A percentile compares a stretch with the other conserved stretches of the same genome.
Evolutionary conservation across 2,113 vertebrate species (phyloP).

Genomic region (Neodon shergylaensis): DNA sequence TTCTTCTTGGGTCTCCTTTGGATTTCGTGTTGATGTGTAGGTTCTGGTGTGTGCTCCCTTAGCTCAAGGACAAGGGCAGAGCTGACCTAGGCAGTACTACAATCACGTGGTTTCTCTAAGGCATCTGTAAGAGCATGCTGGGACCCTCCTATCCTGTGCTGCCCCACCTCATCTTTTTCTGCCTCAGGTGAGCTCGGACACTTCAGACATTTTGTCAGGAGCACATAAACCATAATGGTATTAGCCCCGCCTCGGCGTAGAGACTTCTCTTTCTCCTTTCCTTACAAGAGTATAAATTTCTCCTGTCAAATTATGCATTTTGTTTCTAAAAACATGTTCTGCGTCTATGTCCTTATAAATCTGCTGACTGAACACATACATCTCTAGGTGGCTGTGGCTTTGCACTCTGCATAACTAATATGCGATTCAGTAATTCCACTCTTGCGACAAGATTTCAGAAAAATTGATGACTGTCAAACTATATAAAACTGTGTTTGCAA

Average conservation of each 20-base stretch:
- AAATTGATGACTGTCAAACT: neutral
- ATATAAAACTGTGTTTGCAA: constrained; percentile 46
- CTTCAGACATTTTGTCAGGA: constrained; percentile 48
- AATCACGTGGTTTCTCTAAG: constrained; percentile 13
- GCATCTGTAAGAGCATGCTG: neutral
- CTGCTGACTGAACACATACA: constrained; percentile 92
- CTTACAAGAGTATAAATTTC: neutral
- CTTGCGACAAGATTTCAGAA: constrained; percentile 51
- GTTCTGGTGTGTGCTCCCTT: neutral
- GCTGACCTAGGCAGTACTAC: neutral
- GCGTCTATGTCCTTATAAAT: constrained; percentile 81
- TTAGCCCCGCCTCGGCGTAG: neutral
- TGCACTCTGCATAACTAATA: constrained; percentile 85
- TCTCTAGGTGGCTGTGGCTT: constrained; percentile 86
- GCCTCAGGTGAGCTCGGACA: neutral
- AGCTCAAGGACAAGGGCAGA: neutral
- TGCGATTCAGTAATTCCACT: constrained; percentile 87
- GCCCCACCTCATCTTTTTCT: neutral
- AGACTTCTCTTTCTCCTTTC: constrained; percentile 43
- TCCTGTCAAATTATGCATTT: constrained; percentile 12
- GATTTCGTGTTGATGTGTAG: constrained; percentile 40
- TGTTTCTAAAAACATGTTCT: constrained; percentile 1
- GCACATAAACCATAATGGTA: neutral
- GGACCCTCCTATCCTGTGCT: neutral
- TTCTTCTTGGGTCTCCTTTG: constrained; percentile 9